These are phyloP conservation scores for Dascyllus trimaculatus DNA, from an alignment of 2,113 vertebrate genomes.

Conservation along the genomic window DNA sequence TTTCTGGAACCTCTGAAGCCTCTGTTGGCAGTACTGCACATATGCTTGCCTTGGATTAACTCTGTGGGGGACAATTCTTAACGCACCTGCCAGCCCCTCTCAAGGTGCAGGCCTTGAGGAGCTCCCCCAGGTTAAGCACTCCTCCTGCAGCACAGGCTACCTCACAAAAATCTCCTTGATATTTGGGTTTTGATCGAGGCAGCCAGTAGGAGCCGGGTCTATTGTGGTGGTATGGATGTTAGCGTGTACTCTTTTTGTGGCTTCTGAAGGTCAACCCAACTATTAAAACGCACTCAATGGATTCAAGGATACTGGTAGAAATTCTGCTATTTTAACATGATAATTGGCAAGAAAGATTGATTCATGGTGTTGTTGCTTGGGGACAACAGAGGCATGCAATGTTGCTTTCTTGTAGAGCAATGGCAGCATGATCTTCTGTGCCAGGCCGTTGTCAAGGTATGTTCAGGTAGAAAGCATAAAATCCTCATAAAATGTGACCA, in stretches of 20 bases:
- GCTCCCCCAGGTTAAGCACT: slow-evolving; percentile 11
- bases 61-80: slow-evolving; percentile 27
- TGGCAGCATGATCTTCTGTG: neutral
- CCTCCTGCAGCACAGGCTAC: slow-evolving; percentile 8
- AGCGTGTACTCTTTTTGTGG: slow-evolving; percentile 19
- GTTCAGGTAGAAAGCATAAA: neutral
- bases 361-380: neutral
- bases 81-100: slow-evolving; percentile 30
- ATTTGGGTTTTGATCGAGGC: slow-evolving; percentile 13
- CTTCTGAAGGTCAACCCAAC: slow-evolving; percentile 12
- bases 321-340: neutral
- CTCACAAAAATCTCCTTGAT: slow-evolving; percentile 13
- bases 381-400: neutral
- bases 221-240: neutral
- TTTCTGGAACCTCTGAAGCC: slow-evolving; percentile 32
- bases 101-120: slow-evolving; percentile 40
- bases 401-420: neutral
- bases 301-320: neutral
- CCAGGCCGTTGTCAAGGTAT: neutral
- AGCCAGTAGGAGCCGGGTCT: neutral
- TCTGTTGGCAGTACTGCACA: slow-evolving; percentile 30
- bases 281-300: neutral
- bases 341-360: neutral
- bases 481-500: too few relatives aligned
- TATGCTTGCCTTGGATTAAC: slow-evolving; percentile 35